Evolutionary conservation across 2,888 invertebrate genomes (phyloP).

Genomic region (Caenorhabditis drosophilae): DNA sequence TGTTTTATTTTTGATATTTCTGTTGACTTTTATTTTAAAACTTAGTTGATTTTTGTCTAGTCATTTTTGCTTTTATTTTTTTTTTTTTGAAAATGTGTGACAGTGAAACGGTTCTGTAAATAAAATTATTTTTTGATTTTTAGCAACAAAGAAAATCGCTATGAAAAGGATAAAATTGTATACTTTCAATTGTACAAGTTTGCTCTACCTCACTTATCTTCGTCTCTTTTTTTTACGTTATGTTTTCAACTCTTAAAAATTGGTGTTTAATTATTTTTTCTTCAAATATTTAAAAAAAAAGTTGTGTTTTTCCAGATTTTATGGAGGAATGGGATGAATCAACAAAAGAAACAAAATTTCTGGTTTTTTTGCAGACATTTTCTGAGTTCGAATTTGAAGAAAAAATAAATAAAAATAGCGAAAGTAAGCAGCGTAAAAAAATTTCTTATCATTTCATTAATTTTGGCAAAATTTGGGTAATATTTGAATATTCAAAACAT

Average conservation of each 20-base stretch:
- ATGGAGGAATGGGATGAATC: constrained; percentile 4
- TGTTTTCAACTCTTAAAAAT: not conserved
- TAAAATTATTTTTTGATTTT: no score
- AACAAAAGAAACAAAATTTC: no score
- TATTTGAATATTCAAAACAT: no score
- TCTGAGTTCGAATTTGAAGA: constrained; percentile 1
- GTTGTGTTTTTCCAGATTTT: not conserved
- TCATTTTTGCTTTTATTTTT: not conserved
- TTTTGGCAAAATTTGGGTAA: no score
- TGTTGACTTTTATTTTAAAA: not conserved
- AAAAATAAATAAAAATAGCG: not conserved
- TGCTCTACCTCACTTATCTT: constrained; percentile 8
- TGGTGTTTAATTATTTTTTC: not conserved
- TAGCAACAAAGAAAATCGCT: no score
- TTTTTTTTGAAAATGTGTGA: not conserved
- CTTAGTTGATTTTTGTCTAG: not conserved
- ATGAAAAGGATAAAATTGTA: no score
- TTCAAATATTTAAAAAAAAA: not conserved
- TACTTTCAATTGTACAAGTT: no score
- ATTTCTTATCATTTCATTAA: no score
- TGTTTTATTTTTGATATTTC: not conserved
- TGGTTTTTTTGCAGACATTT: constrained; percentile 10
- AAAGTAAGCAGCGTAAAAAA: not conserved
- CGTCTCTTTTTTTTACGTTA: constrained; percentile 1
- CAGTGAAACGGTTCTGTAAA: no score